phyloP scores from a whole-genome alignment of 2,888 invertebrate genomes.

The Himalopsyche anomala region DNA sequence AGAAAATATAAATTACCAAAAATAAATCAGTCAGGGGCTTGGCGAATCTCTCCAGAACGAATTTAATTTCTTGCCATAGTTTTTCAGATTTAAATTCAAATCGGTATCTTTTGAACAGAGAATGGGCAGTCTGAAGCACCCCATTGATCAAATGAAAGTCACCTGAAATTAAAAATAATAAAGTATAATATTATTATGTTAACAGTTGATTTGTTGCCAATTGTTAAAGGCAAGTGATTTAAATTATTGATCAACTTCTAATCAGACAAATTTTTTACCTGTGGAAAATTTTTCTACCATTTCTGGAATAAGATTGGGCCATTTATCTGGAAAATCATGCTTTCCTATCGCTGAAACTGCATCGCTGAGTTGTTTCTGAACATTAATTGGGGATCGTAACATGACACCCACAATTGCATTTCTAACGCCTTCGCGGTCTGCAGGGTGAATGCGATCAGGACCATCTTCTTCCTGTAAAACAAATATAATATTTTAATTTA shows the following conservation, averaged over 20 bases:
- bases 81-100: conserved; percentile 96
- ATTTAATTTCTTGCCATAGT: conserved; percentile 97
- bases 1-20: conserved; percentile 75
- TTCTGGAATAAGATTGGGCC: conserved; percentile 94
- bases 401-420: conserved; percentile 92
- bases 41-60: conserved; percentile 95
- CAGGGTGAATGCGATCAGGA: conserved; percentile 85
- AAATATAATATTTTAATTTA: neutral
- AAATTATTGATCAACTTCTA: no score
- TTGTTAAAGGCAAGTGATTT: no score
- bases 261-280: conserved; percentile 71
- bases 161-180: conserved; percentile 74
- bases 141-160: conserved; percentile 97
- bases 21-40: conserved; percentile 95
- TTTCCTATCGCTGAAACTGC: conserved; percentile 97
- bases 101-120: conserved; percentile 96
- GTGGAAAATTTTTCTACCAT: conserved; percentile 95
- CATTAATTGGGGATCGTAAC: conserved; percentile 92
- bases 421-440: conserved; percentile 89
- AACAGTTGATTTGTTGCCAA: no score
- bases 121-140: conserved; percentile 95
- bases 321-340: conserved; percentile 96
- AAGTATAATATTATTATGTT: neutral
- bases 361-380: conserved; percentile 96
- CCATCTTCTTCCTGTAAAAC: conserved; percentile 81